phyloP scores from a whole-genome alignment of 2,888 invertebrate species.

The Pandemis cinnamomeana region DNA sequence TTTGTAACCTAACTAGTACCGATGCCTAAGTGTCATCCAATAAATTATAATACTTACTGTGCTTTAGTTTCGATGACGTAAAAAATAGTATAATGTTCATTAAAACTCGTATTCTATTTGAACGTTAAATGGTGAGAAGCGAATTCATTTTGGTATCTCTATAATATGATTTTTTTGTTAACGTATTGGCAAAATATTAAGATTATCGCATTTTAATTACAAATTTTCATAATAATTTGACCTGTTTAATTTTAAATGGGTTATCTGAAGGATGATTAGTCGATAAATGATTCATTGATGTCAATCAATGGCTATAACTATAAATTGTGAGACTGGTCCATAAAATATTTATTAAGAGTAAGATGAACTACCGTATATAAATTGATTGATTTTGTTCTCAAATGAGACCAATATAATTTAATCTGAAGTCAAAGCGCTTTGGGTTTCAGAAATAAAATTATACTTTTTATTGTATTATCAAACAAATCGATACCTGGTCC shows the following conservation, averaged over 20 bases:
- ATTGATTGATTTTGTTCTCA: constrained; percentile 21
- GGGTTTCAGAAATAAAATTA: background rate
- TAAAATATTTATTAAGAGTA: constrained; percentile 17
- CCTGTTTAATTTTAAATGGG: constrained; percentile 8
- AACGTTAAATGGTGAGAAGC: background rate
- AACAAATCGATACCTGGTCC: too few species aligned
- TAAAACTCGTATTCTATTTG: background rate
- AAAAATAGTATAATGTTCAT: too few species aligned
- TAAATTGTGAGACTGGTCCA: constrained; percentile 16
- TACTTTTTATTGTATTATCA: background rate
- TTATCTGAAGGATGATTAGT: constrained; percentile 27
- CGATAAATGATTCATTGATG: constrained; percentile 29
- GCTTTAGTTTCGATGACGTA: background rate
- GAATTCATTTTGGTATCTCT: background rate
- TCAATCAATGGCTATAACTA: constrained; percentile 27
- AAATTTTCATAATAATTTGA: constrained; percentile 24
- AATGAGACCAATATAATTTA: background rate
- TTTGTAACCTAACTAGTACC: background rate
- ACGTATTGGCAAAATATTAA: constrained; percentile 12
- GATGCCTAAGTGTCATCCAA: too few species aligned
- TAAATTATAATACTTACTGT: too few species aligned
- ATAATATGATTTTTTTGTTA: background rate
- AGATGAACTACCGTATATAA: constrained; percentile 29
- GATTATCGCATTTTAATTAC: constrained; percentile 26
- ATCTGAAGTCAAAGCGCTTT: background rate